Conservation (phyloP, 2,888 invertebrate genomes). For the Drosophila ezoana region DNA sequence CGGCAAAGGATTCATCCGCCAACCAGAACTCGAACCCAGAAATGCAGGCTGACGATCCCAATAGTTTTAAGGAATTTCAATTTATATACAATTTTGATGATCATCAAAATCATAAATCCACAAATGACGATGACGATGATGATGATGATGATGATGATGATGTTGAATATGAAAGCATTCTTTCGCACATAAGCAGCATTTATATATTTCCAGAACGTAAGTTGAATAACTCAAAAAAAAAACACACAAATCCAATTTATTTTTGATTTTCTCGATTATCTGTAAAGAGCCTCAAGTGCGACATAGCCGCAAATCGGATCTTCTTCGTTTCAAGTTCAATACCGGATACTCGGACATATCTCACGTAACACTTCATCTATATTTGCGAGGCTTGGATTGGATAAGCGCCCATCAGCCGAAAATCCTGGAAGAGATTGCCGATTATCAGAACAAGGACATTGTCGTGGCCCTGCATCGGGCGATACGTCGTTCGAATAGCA, state of each 20-base stretch:
- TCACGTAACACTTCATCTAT: constrained; percentile 81
- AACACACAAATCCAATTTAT: background rate
- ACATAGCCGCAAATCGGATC: constrained; percentile 81
- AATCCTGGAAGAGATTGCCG: constrained; percentile 48
- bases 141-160: constrained; percentile 20
- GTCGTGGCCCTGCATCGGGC: constrained; percentile 79
- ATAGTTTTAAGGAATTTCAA: constrained; percentile 39
- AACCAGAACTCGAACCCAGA: constrained; percentile 38
- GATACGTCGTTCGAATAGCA: constrained; percentile 74
- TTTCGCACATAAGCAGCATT: constrained; percentile 82
- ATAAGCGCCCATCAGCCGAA: constrained; percentile 73
- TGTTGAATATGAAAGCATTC: constrained; percentile 63
- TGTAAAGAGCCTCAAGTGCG: constrained; percentile 76
- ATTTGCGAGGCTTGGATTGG: constrained; percentile 83
- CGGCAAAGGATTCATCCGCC: background rate
- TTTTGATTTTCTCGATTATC: background rate
- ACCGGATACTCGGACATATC: constrained; percentile 79
- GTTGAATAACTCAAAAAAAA: constrained; percentile 16
- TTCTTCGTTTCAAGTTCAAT: constrained; percentile 81
- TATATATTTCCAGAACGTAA: constrained; percentile 83
- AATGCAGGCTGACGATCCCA: constrained; percentile 74
- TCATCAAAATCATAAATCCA: background rate
- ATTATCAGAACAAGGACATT: constrained; percentile 65
- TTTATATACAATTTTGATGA: constrained; percentile 27
- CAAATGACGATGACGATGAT: constrained; percentile 16